Evolutionary conservation across 2,113 vertebrate genomes (phyloP), one percentile per base, ranked within the genome.

Genomic region (Ancistrus triradiatus): DNA sequence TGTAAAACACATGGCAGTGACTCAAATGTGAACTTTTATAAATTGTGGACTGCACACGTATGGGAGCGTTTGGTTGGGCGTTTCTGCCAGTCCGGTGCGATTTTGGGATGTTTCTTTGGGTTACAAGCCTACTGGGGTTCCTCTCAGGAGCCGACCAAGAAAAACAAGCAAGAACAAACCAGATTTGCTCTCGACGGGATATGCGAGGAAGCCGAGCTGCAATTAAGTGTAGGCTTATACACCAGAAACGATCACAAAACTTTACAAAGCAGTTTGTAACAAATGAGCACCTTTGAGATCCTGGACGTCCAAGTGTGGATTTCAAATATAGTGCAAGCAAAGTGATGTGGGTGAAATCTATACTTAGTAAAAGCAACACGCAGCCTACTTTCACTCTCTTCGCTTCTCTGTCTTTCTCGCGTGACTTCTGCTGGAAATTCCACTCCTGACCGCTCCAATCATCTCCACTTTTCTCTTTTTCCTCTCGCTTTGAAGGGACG

Each of bases 241-340:
- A 42, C 47, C 27, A 64, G 47, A 63, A 62, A 49, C 8, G n/a
- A 66, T 33, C 52, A 33, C 53, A 38, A 59, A 9, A 19, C 33
- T 55, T 74, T 64, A 63, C 19, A 22, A 49, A 68, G 66, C 25
- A 62, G 74, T 78, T 70, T 78, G 72, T 71, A 72, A 38, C 40
- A 74, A 72, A 72, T 70, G 40, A 61, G 53, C 59, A n/a, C n/a
- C n/a, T n/a, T n/a, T n/a, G n/a, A n/a, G n/a, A n/a, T 19, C 50
- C 40, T 56, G 25, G 33, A 60, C 28, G 2, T 37, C 35, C 35
- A 15, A 22, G 55, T 67, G 19, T 58, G 19, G 25, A 35, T 74
- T 70, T 51, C 44, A 35, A 44, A 58, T 53, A 63, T 66, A 65
- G 31, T 24, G 24, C 38, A 63, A 44, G 46, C 49, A 70, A 61